Conservation (phyloP, 92 coral and sea anemone species). For the Porites rus region DNA sequence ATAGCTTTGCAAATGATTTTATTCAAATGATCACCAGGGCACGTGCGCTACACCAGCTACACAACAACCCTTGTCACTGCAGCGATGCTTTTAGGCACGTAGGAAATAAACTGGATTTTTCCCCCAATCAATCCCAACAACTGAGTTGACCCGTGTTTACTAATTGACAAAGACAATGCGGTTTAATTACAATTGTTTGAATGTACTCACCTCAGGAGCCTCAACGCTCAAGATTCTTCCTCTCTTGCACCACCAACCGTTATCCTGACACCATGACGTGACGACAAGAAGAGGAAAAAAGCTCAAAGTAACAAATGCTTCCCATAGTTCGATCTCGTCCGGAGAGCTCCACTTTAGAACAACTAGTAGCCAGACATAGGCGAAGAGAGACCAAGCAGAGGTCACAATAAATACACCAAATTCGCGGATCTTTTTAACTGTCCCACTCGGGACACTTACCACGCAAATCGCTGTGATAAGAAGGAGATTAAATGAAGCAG, state of each 20-base stretch:
- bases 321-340: slow-evolving; percentile 84
- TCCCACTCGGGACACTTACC: slow-evolving; percentile 79
- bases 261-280: slow-evolving; percentile 90
- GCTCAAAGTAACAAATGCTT: slow-evolving; percentile 79
- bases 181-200: not conserved
- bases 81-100: not conserved
- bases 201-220: slow-evolving; percentile 74
- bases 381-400: slow-evolving; percentile 89
- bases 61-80: not conserved
- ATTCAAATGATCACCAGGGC: not conserved
- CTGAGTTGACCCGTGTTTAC: slow-evolving; percentile 5
- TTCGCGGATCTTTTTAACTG: slow-evolving; percentile 79
- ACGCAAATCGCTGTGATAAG: slow-evolving; percentile 87
- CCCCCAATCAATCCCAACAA: not conserved
- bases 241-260: slow-evolving; percentile 86
- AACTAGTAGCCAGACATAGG: slow-evolving; percentile 84
- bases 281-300: slow-evolving; percentile 84
- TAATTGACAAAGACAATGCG: slow-evolving; percentile 6
- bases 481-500: slow-evolving; percentile 89
- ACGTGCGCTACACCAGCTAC: not conserved
- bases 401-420: slow-evolving; percentile 88
- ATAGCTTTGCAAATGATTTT: no score
- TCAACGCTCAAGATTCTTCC: slow-evolving; percentile 80
- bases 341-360: slow-evolving; percentile 85
- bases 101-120: slow-evolving; percentile 4